Conservation (phyloP, 2,888 invertebrate genomes). For the Palloptera scutellata region DNA sequence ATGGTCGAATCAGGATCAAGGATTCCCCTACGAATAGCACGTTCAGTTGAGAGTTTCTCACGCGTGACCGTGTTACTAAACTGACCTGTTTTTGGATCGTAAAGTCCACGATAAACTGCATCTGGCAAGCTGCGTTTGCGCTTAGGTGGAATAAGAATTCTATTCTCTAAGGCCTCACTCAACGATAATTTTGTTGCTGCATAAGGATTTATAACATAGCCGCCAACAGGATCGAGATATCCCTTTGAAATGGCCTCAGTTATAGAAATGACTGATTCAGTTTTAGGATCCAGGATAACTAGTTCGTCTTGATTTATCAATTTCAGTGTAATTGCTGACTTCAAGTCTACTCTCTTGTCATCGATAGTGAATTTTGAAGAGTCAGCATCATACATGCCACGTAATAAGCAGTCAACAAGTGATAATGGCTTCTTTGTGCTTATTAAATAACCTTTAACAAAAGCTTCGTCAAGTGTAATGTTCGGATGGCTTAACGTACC, state of each 20-base stretch:
- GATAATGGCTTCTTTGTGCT: conserved; percentile 83
- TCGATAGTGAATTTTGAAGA: conserved; percentile 78
- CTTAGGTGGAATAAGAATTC: conserved; percentile 82
- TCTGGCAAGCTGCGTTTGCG: conserved; percentile 85
- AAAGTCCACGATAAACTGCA: conserved; percentile 90
- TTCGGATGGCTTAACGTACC: conserved; percentile 76
- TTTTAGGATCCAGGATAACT: conserved; percentile 81
- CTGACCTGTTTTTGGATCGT: conserved; percentile 84
- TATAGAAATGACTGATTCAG: conserved; percentile 81
- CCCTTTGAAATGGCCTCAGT: conserved; percentile 80
- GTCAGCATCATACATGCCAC: conserved; percentile 79
- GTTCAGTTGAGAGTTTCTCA: conserved; percentile 80
- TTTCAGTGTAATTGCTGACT: conserved; percentile 77
- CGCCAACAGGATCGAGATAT: conserved; percentile 80
- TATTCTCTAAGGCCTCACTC: conserved; percentile 84
- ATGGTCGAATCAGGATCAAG: conserved; percentile 87
- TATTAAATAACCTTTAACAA: conserved; percentile 81
- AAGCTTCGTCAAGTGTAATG: conserved; percentile 79
- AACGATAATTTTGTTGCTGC: conserved; percentile 79
- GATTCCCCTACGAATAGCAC: conserved; percentile 84
- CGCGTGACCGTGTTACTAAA: conserved; percentile 82
- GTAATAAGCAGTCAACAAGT: conserved; percentile 82
- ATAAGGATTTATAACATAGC: conserved; percentile 79
- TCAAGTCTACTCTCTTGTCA: conserved; percentile 73
- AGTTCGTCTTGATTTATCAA: conserved; percentile 80